Conservation (phyloP, 2,113 vertebrate species). For the Nothoprocta pentlandii region DNA sequence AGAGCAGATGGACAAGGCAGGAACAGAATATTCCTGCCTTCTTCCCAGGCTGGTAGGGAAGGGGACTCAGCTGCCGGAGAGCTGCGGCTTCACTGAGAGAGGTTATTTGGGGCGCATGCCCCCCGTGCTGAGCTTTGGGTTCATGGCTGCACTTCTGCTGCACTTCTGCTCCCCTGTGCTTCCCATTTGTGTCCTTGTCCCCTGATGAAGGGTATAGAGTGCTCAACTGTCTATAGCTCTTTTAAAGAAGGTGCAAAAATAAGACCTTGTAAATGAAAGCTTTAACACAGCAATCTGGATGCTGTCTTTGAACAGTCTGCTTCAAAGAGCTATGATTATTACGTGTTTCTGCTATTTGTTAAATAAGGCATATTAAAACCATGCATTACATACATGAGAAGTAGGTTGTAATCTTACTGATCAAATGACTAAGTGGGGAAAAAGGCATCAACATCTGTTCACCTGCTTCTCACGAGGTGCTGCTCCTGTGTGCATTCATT, state of each 20-base stretch:
- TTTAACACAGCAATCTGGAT: background rate
- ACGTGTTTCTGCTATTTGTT: background rate
- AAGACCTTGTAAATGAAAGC: constrained; percentile 30
- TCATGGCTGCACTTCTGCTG: background rate
- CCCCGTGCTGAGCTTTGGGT: background rate
- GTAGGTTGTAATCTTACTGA: background rate
- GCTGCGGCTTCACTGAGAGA: background rate
- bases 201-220: background rate
- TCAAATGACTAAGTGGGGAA: background rate
- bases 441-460: background rate
- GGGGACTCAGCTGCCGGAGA: background rate
- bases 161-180: background rate
- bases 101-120: background rate
- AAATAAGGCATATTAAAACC: background rate
- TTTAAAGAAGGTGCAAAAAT: background rate
- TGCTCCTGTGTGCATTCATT: background rate
- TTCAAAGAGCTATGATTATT: constrained; percentile 12
- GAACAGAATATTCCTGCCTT: background rate
- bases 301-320: background rate
- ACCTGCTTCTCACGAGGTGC: background rate
- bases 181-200: background rate
- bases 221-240: background rate
- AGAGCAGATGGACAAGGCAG: background rate
- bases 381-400: background rate
- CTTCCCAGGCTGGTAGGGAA: background rate